Percentiles rank a stretch among this genome's conserved stretches.
Evolutionary conservation across 2,113 vertebrate species (phyloP).

Genomic region (Anseranas semipalmata): DNA sequence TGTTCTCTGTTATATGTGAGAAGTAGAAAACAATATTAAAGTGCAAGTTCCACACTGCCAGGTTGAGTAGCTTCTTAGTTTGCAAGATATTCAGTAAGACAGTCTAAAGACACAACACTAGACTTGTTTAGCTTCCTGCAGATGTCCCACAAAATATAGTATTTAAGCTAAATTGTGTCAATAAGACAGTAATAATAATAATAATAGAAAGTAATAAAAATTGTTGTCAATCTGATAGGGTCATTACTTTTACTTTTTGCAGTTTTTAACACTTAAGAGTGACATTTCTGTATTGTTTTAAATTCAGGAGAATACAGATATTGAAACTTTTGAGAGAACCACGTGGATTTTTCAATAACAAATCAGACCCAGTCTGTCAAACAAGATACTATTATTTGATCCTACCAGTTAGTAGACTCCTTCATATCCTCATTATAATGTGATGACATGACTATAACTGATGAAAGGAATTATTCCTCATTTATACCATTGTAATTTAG

Average conservation of each 20-base stretch:
- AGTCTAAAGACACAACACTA: neutral
- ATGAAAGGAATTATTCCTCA: neutral
- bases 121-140: neutral
- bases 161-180: neutral
- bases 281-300: neutral
- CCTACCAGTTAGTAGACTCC: neutral
- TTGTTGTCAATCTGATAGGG: neutral
- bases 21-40: neutral
- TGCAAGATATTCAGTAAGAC: neutral
- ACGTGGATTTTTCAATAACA: neutral
- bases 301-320: neutral
- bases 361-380: neutral
- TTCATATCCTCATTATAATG: neutral
- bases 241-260: neutral
- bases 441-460: neutral
- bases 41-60: neutral
- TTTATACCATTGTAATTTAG: neutral
- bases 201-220: neutral
- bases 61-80: neutral
- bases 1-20: neutral
- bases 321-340: neutral
- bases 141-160: neutral
- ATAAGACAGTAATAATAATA: neutral
- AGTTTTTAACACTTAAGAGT: neutral
- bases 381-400: neutral